These are phyloP conservation scores for Helostoma temminkii DNA, from an alignment of 2,797 vertebrate species.

Conservation along the genomic window DNA sequence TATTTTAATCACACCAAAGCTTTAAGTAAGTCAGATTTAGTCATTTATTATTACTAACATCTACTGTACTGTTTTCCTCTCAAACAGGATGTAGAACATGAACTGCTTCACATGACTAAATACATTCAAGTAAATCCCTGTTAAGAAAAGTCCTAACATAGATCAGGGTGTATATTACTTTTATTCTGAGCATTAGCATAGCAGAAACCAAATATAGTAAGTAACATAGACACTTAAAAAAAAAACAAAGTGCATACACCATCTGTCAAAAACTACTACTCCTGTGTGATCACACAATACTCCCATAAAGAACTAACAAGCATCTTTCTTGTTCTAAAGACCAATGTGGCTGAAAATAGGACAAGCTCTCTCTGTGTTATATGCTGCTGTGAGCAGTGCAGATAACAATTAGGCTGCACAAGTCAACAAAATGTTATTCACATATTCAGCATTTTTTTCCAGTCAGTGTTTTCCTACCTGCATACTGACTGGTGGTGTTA, in stretches of 20 bases:
- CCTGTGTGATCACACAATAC: constrained; percentile 9
- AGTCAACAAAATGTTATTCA: too few relatives aligned
- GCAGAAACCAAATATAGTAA: constrained; percentile 12
- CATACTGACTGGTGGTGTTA: constrained; percentile 87
- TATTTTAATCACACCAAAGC: too few relatives aligned
- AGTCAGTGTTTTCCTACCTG: constrained; percentile 64
- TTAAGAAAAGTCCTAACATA: constrained; percentile 7
- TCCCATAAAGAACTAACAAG: constrained; percentile 10
- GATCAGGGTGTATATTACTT: neutral
- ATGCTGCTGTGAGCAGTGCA: constrained; percentile 4
- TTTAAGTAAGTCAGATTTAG: neutral
- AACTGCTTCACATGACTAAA: constrained; percentile 12
- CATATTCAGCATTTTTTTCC: neutral
- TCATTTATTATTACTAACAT: neutral
- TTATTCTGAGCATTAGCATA: neutral
- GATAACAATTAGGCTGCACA: constrained; percentile 18
- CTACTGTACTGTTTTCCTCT: neutral
- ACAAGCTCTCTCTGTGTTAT: constrained; percentile 14
- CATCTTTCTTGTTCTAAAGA: constrained; percentile 27
- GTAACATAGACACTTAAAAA: neutral
- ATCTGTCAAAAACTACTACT: constrained; percentile 15
- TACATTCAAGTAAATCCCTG: neutral
- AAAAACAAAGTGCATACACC: constrained; percentile 2
- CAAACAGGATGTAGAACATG: neutral
- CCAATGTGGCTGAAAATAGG: constrained; percentile 48